Conservation (phyloP, 2,888 invertebrate species). For the Habrosyne pyritoides region DNA sequence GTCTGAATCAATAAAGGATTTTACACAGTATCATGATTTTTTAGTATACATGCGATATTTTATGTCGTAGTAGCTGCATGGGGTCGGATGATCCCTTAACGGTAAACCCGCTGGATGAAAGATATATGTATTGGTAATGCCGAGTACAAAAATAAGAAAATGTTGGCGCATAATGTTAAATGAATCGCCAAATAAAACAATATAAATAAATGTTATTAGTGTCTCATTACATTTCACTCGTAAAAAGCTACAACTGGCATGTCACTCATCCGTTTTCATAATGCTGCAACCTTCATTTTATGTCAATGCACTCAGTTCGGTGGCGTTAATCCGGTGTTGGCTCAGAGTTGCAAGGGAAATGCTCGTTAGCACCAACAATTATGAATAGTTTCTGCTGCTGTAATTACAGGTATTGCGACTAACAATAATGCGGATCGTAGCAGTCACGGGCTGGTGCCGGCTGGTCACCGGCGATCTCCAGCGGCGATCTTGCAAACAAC, state of each 20-base stretch:
- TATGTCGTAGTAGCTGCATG: too few species aligned
- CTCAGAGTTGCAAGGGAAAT: conserved; percentile 18
- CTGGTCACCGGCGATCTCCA: neutral
- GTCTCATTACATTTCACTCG: too few species aligned
- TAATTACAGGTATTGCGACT: conserved; percentile 7
- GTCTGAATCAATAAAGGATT: too few species aligned
- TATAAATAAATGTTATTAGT: too few species aligned
- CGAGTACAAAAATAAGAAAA: too few species aligned
- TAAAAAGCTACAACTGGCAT: neutral
- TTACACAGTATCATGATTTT: too few species aligned
- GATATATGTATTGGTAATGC: too few species aligned
- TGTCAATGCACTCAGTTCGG: conserved; percentile 13
- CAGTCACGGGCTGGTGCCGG: neutral
- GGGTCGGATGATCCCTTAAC: too few species aligned
- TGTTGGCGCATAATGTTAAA: too few species aligned
- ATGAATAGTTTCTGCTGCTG: conserved; percentile 21
- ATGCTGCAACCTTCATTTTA: conserved; percentile 14
- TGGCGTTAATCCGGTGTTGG: conserved; percentile 20
- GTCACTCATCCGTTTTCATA: neutral
- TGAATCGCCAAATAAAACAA: too few species aligned
- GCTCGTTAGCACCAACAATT: conserved; percentile 14
- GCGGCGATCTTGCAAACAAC: neutral
- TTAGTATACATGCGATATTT: too few species aligned
- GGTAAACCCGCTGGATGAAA: too few species aligned
- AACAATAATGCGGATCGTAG: neutral